These are phyloP conservation scores for Nebria ingens DNA, from an alignment of 1,140 invertebrate species.

Conservation along the genomic window DNA sequence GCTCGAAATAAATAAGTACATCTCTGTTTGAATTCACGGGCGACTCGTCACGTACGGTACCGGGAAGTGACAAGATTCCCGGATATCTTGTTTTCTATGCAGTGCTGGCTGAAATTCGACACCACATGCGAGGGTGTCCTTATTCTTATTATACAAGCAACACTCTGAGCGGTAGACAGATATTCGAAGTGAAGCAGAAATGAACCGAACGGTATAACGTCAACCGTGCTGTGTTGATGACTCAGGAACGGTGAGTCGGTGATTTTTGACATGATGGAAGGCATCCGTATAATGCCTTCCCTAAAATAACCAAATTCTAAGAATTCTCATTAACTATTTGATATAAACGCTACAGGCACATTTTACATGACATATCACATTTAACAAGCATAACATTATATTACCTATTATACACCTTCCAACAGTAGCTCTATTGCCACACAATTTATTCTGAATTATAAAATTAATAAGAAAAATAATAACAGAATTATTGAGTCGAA, in stretches of 20 bases:
- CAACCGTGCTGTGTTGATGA: neutral
- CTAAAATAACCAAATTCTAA: too few species aligned
- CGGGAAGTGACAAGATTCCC: neutral
- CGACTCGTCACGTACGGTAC: neutral
- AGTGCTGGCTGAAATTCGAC: neutral
- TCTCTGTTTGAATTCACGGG: neutral
- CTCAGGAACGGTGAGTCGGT: neutral
- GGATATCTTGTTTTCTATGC: neutral
- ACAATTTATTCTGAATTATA: too few species aligned
- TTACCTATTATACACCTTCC: too few species aligned
- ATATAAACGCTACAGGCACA: too few species aligned
- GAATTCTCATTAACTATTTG: too few species aligned
- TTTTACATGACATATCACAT: too few species aligned
- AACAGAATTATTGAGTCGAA: too few species aligned
- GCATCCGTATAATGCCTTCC: too few species aligned
- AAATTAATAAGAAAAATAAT: too few species aligned
- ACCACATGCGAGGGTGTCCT: neutral
- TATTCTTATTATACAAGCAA: neutral
- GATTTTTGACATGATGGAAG: neutral
- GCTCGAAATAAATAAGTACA: neutral
- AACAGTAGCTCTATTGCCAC: too few species aligned
- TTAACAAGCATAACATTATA: too few species aligned
- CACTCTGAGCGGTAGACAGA: too few species aligned
- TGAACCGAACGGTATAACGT: neutral
- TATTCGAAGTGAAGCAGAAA: neutral